These are phyloP conservation scores for Paedocypris micromegethes DNA, from an alignment of 2,797 vertebrate genomes.

Conservation along the genomic window DNA sequence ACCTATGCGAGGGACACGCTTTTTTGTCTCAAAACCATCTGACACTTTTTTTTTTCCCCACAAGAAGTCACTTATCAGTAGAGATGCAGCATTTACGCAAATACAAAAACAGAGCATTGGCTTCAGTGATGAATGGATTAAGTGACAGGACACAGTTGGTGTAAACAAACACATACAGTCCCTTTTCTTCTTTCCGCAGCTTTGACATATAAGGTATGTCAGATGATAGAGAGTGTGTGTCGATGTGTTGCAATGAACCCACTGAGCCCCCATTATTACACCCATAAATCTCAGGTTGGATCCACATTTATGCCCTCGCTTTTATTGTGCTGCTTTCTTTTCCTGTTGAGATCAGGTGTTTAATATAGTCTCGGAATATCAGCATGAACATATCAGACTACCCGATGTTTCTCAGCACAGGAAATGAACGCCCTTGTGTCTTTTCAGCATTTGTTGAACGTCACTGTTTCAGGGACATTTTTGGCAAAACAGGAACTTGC, in stretches of 20 bases:
- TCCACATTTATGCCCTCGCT: background rate
- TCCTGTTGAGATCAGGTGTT: constrained; percentile 40
- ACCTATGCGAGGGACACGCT: no score
- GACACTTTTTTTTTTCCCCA: no score
- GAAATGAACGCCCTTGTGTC: background rate
- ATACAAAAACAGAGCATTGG: constrained; percentile 11
- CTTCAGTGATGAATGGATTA: constrained; percentile 36
- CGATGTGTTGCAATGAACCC: constrained; percentile 60
- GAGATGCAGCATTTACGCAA: background rate
- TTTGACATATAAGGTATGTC: constrained; percentile 57
- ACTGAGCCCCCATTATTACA: constrained; percentile 68
- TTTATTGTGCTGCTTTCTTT: constrained; percentile 13
- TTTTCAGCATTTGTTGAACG: background rate
- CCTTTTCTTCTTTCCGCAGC: constrained; percentile 21
- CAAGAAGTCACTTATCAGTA: background rate
- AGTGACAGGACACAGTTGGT: constrained; percentile 33
- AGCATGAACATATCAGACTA: constrained; percentile 14
- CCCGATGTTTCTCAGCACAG: background rate
- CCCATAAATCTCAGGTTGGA: constrained; percentile 65
- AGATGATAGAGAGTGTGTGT: constrained; percentile 58
- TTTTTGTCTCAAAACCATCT: no score
- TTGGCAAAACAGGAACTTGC: background rate
- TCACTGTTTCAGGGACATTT: background rate
- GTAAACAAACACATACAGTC: constrained; percentile 27
- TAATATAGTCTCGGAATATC: constrained; percentile 25